phyloP scores from a whole-genome alignment of 1,140 invertebrate species.

The Drosophila yakuba region DNA sequence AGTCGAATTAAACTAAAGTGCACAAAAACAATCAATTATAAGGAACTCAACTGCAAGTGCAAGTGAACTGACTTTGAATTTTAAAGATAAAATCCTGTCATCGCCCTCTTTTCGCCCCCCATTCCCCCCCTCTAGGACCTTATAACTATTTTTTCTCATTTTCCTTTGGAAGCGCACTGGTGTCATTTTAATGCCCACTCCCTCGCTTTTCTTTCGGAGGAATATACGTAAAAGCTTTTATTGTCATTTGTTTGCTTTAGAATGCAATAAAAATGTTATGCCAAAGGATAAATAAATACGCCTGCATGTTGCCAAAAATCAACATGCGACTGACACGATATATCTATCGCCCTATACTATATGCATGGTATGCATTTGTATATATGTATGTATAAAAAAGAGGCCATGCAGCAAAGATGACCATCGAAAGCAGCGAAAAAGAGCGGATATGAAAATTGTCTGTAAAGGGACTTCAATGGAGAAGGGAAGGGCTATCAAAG shows the following conservation, averaged over 20 bases:
- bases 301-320: conserved; percentile 51
- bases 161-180: conserved; percentile 7
- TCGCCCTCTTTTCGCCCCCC: neutral
- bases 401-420: conserved; percentile 20
- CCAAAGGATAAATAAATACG: conserved; percentile 63
- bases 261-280: conserved; percentile 72
- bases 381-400: neutral
- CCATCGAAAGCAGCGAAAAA: conserved; percentile 12
- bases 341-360: neutral
- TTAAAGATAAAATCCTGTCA: conserved; percentile 2
- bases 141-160: conserved; percentile 8
- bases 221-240: conserved; percentile 55
- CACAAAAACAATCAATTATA: no score
- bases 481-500: neutral
- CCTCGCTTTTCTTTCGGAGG: conserved; percentile 13
- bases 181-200: conserved; percentile 42
- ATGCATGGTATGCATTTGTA: neutral
- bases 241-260: conserved; percentile 70
- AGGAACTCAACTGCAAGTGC: neutral
- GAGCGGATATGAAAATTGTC: conserved; percentile 6
- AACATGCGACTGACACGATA: conserved; percentile 45
- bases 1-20: no score
- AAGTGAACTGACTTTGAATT: neutral
- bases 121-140: neutral
- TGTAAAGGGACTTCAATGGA: neutral